Evolutionary conservation across 2,797 vertebrate genomes (phyloP), one percentile per base, ranked within the genome.

Genomic region (Heterohyrax brucei): DNA sequence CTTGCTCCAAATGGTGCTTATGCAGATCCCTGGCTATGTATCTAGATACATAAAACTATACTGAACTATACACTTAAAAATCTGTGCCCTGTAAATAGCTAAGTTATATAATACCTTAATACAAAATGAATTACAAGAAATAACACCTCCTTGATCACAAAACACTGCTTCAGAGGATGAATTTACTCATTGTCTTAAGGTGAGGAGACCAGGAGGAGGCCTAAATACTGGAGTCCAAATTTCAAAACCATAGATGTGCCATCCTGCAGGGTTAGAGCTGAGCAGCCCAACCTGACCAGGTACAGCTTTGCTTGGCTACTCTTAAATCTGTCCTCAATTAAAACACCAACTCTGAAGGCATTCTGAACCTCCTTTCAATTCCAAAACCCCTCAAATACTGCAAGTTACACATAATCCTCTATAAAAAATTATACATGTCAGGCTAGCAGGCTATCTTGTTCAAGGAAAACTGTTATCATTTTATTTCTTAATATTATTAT

Each of bases 81-180:
- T 72, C 44, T 50, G 18, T 68, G 82, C 33, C 77, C 56, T 83
- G 44, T 13, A 89, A 70, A 6, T 19, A 61, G 28, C 10, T 79
- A 87, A 78, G 68, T 76, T 50, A 81, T n/a, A 76, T 76, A 44
- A 81, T n/a, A 76, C n/a, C 28, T 72, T 59, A 73, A 66, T 75
- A 39, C 77, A 91, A 90, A 66, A 10, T 61, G 79, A 77, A 91
- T 70, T 59, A 85, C 79, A 90, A 81, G 14, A 95, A 94, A 76
- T 70, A 46, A 30, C 82, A 83, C 77, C 48, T 10, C 22, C 48
- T 68, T 73, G 24, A 72, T 30, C 85, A 44, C 86, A 56, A 93
- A 88, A 70, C 10, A 79, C 24, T 30, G 28, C 76, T 93, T 89
- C 84, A 82, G 1, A 39, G 62, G 46, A 70, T 33, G 68, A 70